These are phyloP conservation scores for Sterrhoptilus dennistouni DNA, from an alignment of 2,113 vertebrate species.

Conservation along the genomic window DNA sequence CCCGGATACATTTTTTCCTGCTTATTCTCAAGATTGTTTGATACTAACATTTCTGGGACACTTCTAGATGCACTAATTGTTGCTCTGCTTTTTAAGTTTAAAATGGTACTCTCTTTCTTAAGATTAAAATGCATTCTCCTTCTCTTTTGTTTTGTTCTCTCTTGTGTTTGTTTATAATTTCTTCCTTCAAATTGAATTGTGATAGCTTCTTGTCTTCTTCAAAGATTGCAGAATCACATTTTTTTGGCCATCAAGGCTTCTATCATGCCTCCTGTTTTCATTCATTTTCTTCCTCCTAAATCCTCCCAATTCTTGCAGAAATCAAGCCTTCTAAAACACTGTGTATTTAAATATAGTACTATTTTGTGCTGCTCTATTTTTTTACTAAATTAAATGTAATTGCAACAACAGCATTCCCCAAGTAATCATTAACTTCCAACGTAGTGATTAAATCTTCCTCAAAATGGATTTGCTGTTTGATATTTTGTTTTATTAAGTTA, in stretches of 20 bases:
- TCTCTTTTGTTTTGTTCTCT: not conserved
- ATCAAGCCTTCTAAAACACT: not conserved
- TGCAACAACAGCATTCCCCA: not conserved
- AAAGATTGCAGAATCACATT: not conserved
- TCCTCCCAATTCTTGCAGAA: not conserved
- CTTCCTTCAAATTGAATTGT: not conserved
- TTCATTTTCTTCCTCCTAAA: not conserved
- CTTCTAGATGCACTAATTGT: not conserved
- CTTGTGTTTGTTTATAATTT: not conserved
- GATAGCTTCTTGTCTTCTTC: not conserved
- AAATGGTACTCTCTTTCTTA: not conserved
- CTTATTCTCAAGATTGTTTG: not conserved
- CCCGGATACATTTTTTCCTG: rapidly evolving
- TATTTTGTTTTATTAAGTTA: not conserved
- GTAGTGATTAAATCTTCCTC: not conserved
- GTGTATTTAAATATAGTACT: not conserved
- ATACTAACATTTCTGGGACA: not conserved
- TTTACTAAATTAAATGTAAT: not conserved
- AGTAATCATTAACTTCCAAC: not conserved
- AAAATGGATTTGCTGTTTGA: not conserved
- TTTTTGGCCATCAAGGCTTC: not conserved
- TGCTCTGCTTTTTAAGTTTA: not conserved
- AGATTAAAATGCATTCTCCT: not conserved
- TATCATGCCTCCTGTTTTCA: not conserved
- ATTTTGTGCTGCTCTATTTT: not conserved